Evolutionary conservation across 2,888 invertebrate genomes (phyloP), one percentile per base, ranked within the genome.

Genomic region (Leptopilina syphax): DNA sequence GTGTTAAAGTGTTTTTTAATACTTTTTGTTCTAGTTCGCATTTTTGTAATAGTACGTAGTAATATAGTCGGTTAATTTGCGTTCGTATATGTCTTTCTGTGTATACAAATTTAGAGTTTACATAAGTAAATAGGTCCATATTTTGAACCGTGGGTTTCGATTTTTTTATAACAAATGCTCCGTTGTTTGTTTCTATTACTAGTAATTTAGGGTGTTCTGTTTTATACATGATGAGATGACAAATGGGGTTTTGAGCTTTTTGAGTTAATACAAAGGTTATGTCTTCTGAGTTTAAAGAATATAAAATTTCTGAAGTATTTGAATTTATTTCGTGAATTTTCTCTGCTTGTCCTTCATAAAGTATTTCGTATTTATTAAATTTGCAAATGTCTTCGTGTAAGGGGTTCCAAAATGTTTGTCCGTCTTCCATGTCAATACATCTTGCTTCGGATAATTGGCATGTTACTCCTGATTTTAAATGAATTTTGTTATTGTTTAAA

Each of bases 331-430:
- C 68, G 18, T 13, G 2, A 0, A 60, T 12, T 65, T 79, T 82
- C 0, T 63, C 47, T 12, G 78, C 79, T 13, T 27, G 24, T 24
- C 84, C 82, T 78, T 83, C 77, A 34, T 84, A 81, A 2, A 84
- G 41, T 24, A 81, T 76, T 10, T 68, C 76, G 41, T 83, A 86
- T 7, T 57, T 54, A 7, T 82, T 27, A 27, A 82, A 82, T 12
- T 79, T 77, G 57, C 83, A 82, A 1, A 67, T 41, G 12, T 83
- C 77, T 0, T 27, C 9, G 0, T 82, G 82, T 34, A 78, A n/a
- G 5, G 12, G 13, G n/a, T n/a, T 12, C 13, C 57, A 57, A 57
- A 57, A 57, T 57, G 57, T 57, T 5, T 57, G 12, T 57, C 57
- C 57, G 5, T n/a, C 57, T 57, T 57, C 57, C 57, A 57, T 57